These are phyloP conservation scores for Psephotus haematonotus DNA, from an alignment of 2,113 vertebrate genomes.

Conservation along the genomic window DNA sequence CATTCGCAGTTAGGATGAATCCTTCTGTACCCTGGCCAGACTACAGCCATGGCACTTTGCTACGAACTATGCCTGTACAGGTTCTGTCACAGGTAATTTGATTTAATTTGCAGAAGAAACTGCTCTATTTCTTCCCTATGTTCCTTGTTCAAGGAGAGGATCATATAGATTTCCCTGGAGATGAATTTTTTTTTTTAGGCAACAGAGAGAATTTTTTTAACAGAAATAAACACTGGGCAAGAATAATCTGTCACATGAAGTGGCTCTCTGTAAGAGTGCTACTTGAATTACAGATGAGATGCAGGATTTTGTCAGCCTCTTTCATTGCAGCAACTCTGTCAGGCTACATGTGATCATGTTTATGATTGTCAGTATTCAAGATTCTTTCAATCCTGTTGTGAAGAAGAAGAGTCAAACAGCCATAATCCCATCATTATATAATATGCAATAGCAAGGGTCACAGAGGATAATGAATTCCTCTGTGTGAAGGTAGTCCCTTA, in stretches of 20 bases:
- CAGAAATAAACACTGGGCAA: neutral
- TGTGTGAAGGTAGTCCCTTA: neutral
- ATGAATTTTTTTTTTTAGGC: neutral
- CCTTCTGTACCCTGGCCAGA: neutral
- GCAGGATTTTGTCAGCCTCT: neutral
- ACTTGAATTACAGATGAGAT: neutral
- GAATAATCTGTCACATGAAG: neutral
- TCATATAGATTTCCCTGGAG: neutral
- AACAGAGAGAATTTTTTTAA: neutral
- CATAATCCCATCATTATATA: neutral
- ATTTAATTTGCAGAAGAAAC: neutral
- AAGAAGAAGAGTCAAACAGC: neutral
- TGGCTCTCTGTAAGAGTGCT: neutral
- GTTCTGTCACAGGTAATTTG: neutral
- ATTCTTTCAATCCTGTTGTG: neutral
- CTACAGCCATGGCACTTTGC: neutral
- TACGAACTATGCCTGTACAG: neutral
- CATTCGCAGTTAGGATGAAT: neutral
- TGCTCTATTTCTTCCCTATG: neutral
- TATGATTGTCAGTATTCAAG: accelerated
- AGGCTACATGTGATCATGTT: neutral
- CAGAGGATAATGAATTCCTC: neutral
- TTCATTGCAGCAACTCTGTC: neutral
- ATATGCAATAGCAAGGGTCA: neutral
- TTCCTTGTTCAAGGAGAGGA: neutral